Base-by-base conservation (phyloP, 2,888 invertebrate species). In the Agonopterix subpropinquella region DNA sequence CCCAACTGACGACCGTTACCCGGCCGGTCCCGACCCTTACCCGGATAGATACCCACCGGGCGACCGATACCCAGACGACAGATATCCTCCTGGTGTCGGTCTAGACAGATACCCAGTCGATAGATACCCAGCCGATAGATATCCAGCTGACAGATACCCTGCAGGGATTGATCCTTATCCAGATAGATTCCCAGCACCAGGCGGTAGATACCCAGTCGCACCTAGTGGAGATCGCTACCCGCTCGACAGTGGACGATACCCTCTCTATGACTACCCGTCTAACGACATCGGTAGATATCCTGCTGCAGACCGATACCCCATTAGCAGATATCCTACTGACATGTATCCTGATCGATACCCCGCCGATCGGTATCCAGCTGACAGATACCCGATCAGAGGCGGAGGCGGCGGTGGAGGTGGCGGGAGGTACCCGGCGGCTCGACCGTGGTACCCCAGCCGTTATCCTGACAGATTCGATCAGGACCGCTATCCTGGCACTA, bases 381-480 rank as follows among this genome's bases (percentile, higher is more conserved):
- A 81, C 54, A 70, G 84, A 65, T 79, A 77, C 59, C 85, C 80
- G 18, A 66, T 73, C 36, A 68, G 79, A 47, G 76, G 72, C 55
- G 51, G 68, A 50, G 78, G 51, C 36, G 47, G 79, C 47, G 76
- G 71, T 54, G n/a, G n/a, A n/a, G 51, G 68, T 51, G 78, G 51
- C 13, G 47, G 77, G 36, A 68, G 80, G 57, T 78, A 80, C 61
- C 87, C 86, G 52, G 62, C 70, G 44, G 28, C 28, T 28, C 64
- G 80, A 59, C 77, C 80, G 43, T 73, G 64, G 66, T 69, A 64
- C 52, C 61, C 77, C 28, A 80, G 67, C 59, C 80, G 87, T 50
- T 80, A 87, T 76, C 84, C 85, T 59, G 90, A 91, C 55, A 81
- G 89, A 55, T 89, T 81, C 72, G 81, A 85, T 65, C 80, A 83